A percentile compares a stretch with the other conserved stretches of the same genome.
phyloP scores from a whole-genome alignment of 2,888 invertebrate genomes.

The Anorthoa munda region DNA sequence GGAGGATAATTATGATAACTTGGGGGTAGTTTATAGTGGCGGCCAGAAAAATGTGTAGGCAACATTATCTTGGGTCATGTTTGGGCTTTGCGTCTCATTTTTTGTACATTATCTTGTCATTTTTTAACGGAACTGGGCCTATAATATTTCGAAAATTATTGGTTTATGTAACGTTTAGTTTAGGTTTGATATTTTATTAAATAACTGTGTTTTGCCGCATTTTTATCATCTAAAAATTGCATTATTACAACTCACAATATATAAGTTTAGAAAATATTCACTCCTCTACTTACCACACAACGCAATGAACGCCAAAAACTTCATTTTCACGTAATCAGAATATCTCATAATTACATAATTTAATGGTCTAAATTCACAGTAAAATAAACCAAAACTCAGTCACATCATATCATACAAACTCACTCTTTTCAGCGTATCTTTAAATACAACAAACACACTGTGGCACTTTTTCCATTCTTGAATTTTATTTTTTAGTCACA shows the following conservation, averaged over 20 bases:
- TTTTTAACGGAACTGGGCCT: background rate
- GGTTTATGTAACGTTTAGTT: background rate
- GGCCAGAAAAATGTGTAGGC: conserved; percentile 38
- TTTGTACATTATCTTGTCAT: background rate
- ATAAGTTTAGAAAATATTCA: conserved; percentile 13
- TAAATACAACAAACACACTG: conserved; percentile 62
- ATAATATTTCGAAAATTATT: background rate
- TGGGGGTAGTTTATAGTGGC: conserved; percentile 61
- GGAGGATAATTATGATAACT: conserved; percentile 76
- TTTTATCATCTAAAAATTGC: background rate
- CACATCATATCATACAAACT: conserved; percentile 71
- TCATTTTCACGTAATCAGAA: conserved; percentile 80
- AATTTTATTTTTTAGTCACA: conserved; percentile 51
- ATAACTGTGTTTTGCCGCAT: background rate
- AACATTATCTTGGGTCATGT: conserved; percentile 23
- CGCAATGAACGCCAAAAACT: conserved; percentile 81
- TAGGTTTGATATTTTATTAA: background rate
- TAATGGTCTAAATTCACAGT: conserved; percentile 55
- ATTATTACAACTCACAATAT: background rate
- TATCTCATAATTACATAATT: conserved; percentile 73
- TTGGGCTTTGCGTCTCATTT: background rate
- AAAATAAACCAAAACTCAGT: conserved; percentile 67
- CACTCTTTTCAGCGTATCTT: conserved; percentile 52
- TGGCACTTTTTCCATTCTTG: conserved; percentile 61
- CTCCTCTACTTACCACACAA: conserved; percentile 83